phyloP scores from a whole-genome alignment of 2,888 invertebrate species.

The Ormyrus labotus region DNA sequence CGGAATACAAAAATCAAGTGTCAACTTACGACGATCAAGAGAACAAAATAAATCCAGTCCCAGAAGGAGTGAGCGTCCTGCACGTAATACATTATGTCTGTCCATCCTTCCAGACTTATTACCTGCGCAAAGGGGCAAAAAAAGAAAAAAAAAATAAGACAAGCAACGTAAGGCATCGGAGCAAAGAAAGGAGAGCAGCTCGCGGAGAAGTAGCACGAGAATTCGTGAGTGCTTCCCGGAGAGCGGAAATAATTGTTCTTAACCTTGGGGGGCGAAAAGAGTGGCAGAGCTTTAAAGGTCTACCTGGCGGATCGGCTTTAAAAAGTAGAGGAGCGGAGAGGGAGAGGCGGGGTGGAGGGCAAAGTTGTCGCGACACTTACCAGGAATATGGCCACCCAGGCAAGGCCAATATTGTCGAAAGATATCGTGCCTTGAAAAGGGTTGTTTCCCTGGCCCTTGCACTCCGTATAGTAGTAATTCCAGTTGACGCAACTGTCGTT shows the following conservation, averaged over 20 bases:
- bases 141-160: no score
- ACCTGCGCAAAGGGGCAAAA: slow-evolving; percentile 80
- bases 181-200: neutral
- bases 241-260: slow-evolving; percentile 52
- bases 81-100: slow-evolving; percentile 99
- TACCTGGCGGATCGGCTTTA: slow-evolving; percentile 2
- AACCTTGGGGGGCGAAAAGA: slow-evolving; percentile 43
- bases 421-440: slow-evolving; percentile 99
- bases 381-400: slow-evolving; percentile 99
- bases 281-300: slow-evolving; percentile 26
- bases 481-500: slow-evolving; percentile 95
- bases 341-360: neutral
- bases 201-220: neutral
- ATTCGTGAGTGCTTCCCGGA: neutral
- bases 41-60: slow-evolving; percentile 99
- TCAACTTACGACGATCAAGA: slow-evolving; percentile 97
- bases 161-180: slow-evolving; percentile 20
- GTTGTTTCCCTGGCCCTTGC: slow-evolving; percentile 94
- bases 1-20: slow-evolving; percentile 6
- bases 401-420: slow-evolving; percentile 99
- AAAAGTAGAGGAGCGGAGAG: neutral
- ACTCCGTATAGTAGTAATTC: slow-evolving; percentile 98
- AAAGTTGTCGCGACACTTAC: slow-evolving; percentile 80
- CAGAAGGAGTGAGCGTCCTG: slow-evolving; percentile 99
- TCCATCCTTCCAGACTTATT: slow-evolving; percentile 99